Evolutionary conservation across 2,888 invertebrate genomes (phyloP).

Genomic region (Pristionchus mayeri): DNA sequence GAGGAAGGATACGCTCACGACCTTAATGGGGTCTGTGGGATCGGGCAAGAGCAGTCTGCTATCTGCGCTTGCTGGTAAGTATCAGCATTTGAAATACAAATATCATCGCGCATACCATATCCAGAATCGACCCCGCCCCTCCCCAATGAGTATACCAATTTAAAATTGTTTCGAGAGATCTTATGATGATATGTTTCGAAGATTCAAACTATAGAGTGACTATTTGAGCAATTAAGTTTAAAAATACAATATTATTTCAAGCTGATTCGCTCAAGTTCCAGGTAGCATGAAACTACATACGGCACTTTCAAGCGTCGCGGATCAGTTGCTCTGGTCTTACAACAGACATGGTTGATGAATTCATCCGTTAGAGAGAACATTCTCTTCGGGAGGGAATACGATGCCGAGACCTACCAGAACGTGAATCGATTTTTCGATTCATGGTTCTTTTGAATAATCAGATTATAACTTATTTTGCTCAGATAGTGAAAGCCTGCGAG

Average conservation of each 20-base stretch:
- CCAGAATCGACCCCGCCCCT: no score
- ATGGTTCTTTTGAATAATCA: not conserved
- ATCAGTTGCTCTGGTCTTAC: slow-evolving; percentile 86
- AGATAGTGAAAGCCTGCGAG: slow-evolving; percentile 88
- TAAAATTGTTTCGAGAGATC: no score
- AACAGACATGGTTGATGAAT: slow-evolving; percentile 98
- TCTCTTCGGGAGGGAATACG: slow-evolving; percentile 86
- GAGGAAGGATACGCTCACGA: not conserved
- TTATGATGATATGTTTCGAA: no score
- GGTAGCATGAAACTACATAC: not conserved
- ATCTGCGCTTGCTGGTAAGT: slow-evolving; percentile 55
- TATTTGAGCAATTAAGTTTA: no score
- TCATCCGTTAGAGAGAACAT: slow-evolving; percentile 93
- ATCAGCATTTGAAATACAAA: no score
- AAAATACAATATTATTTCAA: no score
- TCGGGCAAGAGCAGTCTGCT: slow-evolving; percentile 64
- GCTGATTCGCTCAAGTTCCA: no score
- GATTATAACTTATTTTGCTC: slow-evolving; percentile 68
- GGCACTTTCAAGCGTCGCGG: not conserved
- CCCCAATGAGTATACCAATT: no score
- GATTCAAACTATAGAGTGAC: no score
- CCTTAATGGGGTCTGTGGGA: slow-evolving; percentile 53
- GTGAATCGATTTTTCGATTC: not conserved
- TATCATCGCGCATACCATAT: no score
- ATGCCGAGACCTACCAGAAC: slow-evolving; percentile 79